Percentiles rank a stretch among this genome's conserved stretches.
phyloP scores from a whole-genome alignment of 2,113 vertebrate genomes.

The Leuciscus idus region DNA sequence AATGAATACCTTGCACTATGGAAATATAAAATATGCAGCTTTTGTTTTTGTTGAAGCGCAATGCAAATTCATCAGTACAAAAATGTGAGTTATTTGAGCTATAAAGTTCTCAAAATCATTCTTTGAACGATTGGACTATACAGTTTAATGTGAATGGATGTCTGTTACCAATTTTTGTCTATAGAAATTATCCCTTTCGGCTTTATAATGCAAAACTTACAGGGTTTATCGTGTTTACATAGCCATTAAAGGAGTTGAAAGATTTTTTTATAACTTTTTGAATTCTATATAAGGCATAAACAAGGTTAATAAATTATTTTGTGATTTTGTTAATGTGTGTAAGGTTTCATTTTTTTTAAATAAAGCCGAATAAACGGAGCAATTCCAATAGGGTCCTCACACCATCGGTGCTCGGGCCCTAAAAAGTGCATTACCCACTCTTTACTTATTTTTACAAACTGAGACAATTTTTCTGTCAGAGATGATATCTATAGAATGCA shows the following conservation, averaged over 20 bases:
- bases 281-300: neutral
- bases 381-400: too few species aligned
- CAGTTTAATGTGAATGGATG: neutral
- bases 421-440: neutral
- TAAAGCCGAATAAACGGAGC: neutral
- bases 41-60: neutral
- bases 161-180: neutral
- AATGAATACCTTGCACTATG: neutral
- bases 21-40: constrained; percentile 1
- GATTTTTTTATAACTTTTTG: neutral
- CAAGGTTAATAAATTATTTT: neutral
- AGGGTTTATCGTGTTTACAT: neutral
- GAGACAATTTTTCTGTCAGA: neutral
- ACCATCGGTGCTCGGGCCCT: too few species aligned
- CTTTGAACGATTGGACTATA: neutral
- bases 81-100: neutral
- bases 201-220: neutral
- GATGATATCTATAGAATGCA: neutral
- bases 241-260: neutral
- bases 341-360: neutral
- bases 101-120: neutral
- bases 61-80: neutral
- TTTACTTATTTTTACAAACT: neutral
- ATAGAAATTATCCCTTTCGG: neutral
- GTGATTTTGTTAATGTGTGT: neutral